phyloP scores from a whole-genome alignment of 2,888 invertebrate genomes.

The Drosophila ustulata region DNA sequence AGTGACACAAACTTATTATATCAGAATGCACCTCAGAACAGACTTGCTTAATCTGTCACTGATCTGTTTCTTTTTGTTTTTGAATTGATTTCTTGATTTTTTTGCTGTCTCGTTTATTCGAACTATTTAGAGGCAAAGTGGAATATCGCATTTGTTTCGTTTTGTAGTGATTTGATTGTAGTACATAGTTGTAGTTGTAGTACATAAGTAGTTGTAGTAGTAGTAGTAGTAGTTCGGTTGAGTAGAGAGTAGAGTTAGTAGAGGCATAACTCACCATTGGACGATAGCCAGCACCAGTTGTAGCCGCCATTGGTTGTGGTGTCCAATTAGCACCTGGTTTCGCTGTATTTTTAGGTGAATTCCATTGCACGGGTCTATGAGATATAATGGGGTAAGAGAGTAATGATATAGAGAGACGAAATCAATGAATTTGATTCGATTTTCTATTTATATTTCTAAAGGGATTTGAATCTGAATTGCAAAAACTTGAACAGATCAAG shows the following conservation, averaged over 20 bases:
- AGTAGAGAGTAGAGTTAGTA: slow-evolving; percentile 70
- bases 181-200: slow-evolving; percentile 32
- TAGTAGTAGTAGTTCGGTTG: slow-evolving; percentile 52
- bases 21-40: slow-evolving; percentile 2
- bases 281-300: slow-evolving; percentile 94
- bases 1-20: slow-evolving; percentile 56
- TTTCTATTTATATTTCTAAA: slow-evolving; percentile 47
- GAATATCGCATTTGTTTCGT: slow-evolving; percentile 24
- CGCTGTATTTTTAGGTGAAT: slow-evolving; percentile 94
- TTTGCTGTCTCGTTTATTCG: slow-evolving; percentile 29
- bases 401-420: slow-evolving; percentile 75
- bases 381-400: slow-evolving; percentile 81
- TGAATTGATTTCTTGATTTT: slow-evolving; percentile 23
- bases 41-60: slow-evolving; percentile 3
- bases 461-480: slow-evolving; percentile 19
- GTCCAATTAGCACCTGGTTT: slow-evolving; percentile 93
- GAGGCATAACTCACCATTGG: slow-evolving; percentile 90
- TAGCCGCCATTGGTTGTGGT: slow-evolving; percentile 95
- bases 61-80: slow-evolving; percentile 6
- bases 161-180: slow-evolving; percentile 22
- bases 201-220: slow-evolving; percentile 48
- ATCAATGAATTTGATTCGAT: slow-evolving; percentile 68
- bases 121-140: slow-evolving; percentile 14
- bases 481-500: slow-evolving; percentile 46
- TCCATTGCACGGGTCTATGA: slow-evolving; percentile 94